Evolutionary conservation across 2,888 invertebrate species (phyloP).

Genomic region (Caenorhabditis sp.): DNA sequence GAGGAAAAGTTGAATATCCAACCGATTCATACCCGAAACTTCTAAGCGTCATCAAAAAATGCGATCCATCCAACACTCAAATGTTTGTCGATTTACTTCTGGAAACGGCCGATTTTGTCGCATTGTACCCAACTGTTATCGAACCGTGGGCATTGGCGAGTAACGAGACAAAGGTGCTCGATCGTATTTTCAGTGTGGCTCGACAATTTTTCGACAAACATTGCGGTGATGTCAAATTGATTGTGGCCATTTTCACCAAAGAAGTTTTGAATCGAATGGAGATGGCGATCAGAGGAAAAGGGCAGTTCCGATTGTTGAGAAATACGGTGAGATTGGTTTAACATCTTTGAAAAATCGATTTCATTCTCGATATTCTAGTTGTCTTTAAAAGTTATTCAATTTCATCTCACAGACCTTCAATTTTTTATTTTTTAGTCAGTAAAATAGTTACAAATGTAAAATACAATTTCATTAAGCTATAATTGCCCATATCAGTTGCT

Average conservation of each 20-base stretch:
- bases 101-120: constrained; percentile 12
- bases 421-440: too few species aligned
- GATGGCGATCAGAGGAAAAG: constrained; percentile 34
- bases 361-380: too few species aligned
- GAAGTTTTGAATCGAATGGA: constrained; percentile 44
- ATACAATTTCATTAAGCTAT: too few species aligned
- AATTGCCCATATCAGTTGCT: too few species aligned
- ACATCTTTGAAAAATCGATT: too few species aligned
- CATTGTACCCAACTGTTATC: constrained; percentile 40
- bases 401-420: too few species aligned
- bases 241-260: constrained; percentile 35
- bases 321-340: constrained; percentile 17
- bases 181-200: constrained; percentile 31
- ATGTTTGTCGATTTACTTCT: background rate
- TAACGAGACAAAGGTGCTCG: constrained; percentile 45
- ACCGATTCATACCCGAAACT: constrained; percentile 23
- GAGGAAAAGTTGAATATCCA: constrained; percentile 24
- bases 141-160: constrained; percentile 47
- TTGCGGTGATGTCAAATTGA: constrained; percentile 21
- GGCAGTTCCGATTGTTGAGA: constrained; percentile 34
- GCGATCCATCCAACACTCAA: constrained; percentile 5
- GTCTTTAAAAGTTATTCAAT: too few species aligned
- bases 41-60: constrained; percentile 27
- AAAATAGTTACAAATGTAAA: too few species aligned
- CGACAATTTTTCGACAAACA: constrained; percentile 20